A percentile compares a stretch with the other conserved stretches of the same genome.
These are phyloP conservation scores for Sebastes minor DNA, from an alignment of 2,797 vertebrate species.

Conservation along the genomic window DNA sequence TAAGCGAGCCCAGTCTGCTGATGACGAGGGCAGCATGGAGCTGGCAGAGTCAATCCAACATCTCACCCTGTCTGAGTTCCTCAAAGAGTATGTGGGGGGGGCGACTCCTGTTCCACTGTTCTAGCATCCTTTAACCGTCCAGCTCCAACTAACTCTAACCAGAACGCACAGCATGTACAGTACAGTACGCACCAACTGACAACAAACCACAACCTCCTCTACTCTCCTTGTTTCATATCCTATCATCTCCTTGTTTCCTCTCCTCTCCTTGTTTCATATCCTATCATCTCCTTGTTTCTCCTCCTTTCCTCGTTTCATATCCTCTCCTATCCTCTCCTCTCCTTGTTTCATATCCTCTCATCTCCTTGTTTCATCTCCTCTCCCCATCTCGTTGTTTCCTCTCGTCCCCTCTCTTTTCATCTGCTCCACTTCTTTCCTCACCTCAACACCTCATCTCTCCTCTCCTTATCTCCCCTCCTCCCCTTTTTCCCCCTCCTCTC, in stretches of 20 bases:
- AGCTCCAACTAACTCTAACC: conserved; percentile 22
- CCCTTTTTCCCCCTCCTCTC: neutral
- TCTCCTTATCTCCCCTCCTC: neutral
- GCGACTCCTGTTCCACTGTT: neutral
- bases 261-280: neutral
- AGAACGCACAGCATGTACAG: neutral
- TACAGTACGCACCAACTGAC: neutral
- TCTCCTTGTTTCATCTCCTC: no score
- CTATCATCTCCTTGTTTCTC: no score
- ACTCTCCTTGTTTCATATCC: neutral
- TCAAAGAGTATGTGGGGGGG: conserved; percentile 85
- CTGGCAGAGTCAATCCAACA: conserved; percentile 85
- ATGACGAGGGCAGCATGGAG: conserved; percentile 82
- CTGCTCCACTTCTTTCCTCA: accelerated
- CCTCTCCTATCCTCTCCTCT: no score
- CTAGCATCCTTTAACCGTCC: neutral
- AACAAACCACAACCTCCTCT: neutral
- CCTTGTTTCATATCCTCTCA: no score
- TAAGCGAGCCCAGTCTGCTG: conserved; percentile 83
- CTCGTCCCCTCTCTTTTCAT: neutral
- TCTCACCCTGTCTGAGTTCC: conserved; percentile 87
- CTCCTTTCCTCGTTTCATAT: no score
- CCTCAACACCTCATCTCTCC: neutral
- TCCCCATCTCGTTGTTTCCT: no score
- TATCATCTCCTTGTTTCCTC: no score